phyloP scores from a whole-genome alignment of 1,140 invertebrate genomes.

The Leptinotarsa lineolata region DNA sequence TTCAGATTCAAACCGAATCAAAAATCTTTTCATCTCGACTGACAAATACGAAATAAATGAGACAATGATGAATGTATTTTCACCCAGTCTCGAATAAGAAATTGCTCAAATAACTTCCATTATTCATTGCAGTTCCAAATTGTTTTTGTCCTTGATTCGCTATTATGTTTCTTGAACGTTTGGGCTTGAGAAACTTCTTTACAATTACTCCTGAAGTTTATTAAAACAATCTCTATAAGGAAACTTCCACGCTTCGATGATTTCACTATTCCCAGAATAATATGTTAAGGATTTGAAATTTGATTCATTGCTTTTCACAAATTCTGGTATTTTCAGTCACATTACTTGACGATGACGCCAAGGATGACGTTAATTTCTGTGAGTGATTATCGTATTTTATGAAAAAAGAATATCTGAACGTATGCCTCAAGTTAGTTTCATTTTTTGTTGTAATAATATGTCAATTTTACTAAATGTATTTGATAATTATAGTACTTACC shows the following conservation, averaged over 20 bases:
- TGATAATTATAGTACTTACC: too few species aligned
- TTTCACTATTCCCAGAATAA: background rate
- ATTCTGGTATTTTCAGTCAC: too few species aligned
- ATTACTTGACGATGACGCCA: too few species aligned
- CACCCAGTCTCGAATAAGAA: background rate
- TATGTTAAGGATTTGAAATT: background rate
- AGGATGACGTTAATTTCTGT: too few species aligned
- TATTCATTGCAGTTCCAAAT: background rate
- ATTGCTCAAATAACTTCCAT: conserved; percentile 9
- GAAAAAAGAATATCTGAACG: too few species aligned
- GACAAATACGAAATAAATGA: conserved; percentile 6
- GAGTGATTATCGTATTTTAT: too few species aligned
- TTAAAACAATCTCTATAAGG: background rate
- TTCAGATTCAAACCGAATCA: background rate
- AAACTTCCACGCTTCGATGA: background rate
- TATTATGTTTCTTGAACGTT: background rate
- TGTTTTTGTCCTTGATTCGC: conserved; percentile 5
- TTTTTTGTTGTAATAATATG: too few species aligned
- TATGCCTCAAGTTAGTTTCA: too few species aligned
- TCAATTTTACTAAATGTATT: too few species aligned
- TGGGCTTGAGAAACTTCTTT: background rate
- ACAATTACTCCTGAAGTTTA: too few species aligned
- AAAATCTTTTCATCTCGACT: conserved; percentile 7
- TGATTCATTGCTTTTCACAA: background rate
- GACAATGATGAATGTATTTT: conserved; percentile 14